Evolutionary conservation across 2,888 invertebrate genomes (phyloP).

Genomic region (Petrophora chlorosata): DNA sequence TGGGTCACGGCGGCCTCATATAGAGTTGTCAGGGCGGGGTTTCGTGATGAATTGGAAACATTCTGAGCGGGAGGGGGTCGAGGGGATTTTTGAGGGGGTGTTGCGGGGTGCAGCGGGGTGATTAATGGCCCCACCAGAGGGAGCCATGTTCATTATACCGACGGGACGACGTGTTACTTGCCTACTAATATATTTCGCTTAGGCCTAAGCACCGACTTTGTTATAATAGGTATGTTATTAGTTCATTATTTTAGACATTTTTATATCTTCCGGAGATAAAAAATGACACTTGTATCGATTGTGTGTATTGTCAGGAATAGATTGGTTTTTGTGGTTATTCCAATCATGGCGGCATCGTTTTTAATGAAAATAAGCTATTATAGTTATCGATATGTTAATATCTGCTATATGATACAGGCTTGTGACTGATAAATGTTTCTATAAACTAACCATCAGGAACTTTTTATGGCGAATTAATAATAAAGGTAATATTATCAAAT

Average conservation of each 20-base stretch:
- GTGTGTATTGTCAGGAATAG: slow-evolving; percentile 50
- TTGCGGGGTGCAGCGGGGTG: slow-evolving; percentile 63
- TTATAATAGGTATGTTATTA: too few species aligned
- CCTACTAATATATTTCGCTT: slow-evolving; percentile 79
- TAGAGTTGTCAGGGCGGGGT: slow-evolving; percentile 86
- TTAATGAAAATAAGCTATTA: too few species aligned
- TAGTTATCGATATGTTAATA: too few species aligned
- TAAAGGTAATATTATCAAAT: too few species aligned
- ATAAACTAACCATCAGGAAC: too few species aligned
- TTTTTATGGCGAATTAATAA: too few species aligned
- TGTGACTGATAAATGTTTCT: too few species aligned
- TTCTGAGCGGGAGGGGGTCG: slow-evolving; percentile 71
- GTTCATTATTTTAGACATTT: slow-evolving; percentile 78
- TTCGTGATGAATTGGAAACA: slow-evolving; percentile 83
- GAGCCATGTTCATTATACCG: slow-evolving; percentile 83
- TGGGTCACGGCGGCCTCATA: slow-evolving; percentile 71
- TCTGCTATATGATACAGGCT: too few species aligned
- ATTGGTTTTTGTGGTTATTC: slow-evolving; percentile 41
- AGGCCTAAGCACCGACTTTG: slow-evolving; percentile 60
- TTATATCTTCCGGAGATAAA: slow-evolving; percentile 76
- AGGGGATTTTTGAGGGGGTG: slow-evolving; percentile 69
- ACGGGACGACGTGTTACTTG: slow-evolving; percentile 80
- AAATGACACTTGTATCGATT: slow-evolving; percentile 65
- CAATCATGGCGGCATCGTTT: slow-evolving; percentile 47
- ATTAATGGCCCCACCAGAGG: slow-evolving; percentile 76